Evolutionary conservation across 2,888 invertebrate species (phyloP), one percentile per base, ranked within the genome.

Genomic region (Lithophane semibrunnea): DNA sequence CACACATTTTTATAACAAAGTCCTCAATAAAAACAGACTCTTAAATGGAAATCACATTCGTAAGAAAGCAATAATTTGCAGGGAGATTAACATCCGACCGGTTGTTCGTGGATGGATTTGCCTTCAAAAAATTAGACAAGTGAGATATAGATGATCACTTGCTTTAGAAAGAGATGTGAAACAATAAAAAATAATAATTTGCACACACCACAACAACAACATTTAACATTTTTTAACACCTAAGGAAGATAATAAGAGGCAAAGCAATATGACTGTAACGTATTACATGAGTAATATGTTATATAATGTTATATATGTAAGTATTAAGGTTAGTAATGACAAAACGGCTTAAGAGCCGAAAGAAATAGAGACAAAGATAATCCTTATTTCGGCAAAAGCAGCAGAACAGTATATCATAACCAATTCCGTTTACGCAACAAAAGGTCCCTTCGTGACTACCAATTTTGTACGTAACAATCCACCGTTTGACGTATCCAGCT

Each of bases 11-110:
- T 37, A 58, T 42, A 63, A 73, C 29, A 71, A 69, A 77, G 13
- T n/a, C 21, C 54, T 68, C 42, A 69, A 85, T 83, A 88, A 76
- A 72, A 75, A 72, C 7, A 13, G 29, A 56, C 58, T 80, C 71
- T 84, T 86, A 86, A 86, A 87, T 83, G 85, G 85, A 86, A 86
- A 87, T 87, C 81, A 87, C 87, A 83, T 84, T 86, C 83, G 83
- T 80, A 81, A 77, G 77, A 80, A 69, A 88, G 83, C 85, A 86
- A 88, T 92, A 91, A 92, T 92, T 91, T 90, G 87, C 84, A 82
- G 58, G 77, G 81, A 83, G 88, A 90, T 91, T 90, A 89, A 88
- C 81, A 90, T 88, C 78, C 24, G 13, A 77, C 77, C 68, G 83
- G 66, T 74, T 73, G 29, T 49, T 49, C 5, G 73, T 72, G 42